Evolutionary conservation across 2,797 vertebrate genomes (phyloP).

Genomic region (Anableps anableps): DNA sequence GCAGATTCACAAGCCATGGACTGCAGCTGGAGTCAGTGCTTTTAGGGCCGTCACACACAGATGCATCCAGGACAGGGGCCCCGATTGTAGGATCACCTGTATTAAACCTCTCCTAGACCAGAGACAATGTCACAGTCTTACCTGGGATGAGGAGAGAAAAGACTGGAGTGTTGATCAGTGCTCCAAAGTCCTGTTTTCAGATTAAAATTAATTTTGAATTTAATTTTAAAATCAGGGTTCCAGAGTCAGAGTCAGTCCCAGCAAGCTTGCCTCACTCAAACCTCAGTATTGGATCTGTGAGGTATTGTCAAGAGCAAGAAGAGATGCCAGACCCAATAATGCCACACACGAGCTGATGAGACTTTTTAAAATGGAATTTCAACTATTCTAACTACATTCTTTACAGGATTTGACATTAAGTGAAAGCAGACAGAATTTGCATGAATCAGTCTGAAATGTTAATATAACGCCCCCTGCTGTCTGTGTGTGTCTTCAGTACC

Average conservation of each 20-base stretch:
- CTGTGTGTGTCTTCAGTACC: conserved; percentile 80
- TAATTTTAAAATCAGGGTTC: background rate
- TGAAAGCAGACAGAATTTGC: background rate
- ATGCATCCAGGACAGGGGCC: too few relatives aligned
- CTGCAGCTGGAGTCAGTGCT: too few relatives aligned
- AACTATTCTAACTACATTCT: background rate
- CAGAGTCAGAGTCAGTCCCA: background rate
- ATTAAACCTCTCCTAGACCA: too few relatives aligned
- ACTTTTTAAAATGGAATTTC: background rate
- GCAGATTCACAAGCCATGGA: too few relatives aligned
- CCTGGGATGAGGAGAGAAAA: background rate
- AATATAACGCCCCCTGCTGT: background rate
- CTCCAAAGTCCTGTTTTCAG: background rate
- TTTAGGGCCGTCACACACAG: too few relatives aligned
- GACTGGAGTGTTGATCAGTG: too few relatives aligned
- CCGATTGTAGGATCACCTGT: too few relatives aligned
- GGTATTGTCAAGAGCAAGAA: background rate
- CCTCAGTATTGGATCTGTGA: background rate
- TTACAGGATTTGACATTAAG: background rate
- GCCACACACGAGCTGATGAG: background rate
- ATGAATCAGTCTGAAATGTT: background rate
- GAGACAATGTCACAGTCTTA: too few relatives aligned
- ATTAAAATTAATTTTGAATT: background rate
- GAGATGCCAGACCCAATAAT: background rate
- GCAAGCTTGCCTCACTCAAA: background rate